These are phyloP conservation scores for Atractosteus spatula DNA, from an alignment of 2,113 vertebrate species.

Conservation along the genomic window DNA sequence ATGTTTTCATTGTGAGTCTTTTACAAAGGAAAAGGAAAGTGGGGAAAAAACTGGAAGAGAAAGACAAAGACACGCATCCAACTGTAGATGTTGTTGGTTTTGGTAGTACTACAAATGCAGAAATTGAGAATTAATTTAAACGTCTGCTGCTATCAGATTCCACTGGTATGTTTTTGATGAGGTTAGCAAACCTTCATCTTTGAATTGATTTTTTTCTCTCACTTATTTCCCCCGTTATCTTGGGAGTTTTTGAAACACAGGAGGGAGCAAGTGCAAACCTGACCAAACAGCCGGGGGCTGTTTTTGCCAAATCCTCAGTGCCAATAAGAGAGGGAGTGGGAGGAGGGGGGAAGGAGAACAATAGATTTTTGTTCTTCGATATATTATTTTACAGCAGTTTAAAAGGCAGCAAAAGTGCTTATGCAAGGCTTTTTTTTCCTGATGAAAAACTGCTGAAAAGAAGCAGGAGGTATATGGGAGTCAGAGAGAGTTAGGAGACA, in stretches of 20 bases:
- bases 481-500: neutral
- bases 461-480: neutral
- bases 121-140: too few species aligned
- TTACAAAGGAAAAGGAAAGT: too few species aligned
- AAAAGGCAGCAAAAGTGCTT: conserved; percentile 7
- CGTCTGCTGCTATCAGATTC: too few species aligned
- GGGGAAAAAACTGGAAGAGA: too few species aligned
- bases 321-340: conserved; percentile 12
- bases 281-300: conserved; percentile 44
- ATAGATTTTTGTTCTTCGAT: conserved; percentile 45
- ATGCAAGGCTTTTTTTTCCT: conserved; percentile 1
- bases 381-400: conserved; percentile 27
- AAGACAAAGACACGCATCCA: too few species aligned
- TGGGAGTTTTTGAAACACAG: too few species aligned
- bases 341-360: conserved; percentile 25
- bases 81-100: too few species aligned
- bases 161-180: too few species aligned
- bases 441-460: conserved; percentile 13
- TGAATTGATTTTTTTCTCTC: neutral
- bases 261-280: conserved; percentile 39
- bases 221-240: neutral
- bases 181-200: too few species aligned
- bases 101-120: too few species aligned
- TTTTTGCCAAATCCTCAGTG: conserved; percentile 27
- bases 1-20: too few species aligned